Evolutionary conservation across 2,113 vertebrate species (phyloP), one percentile per base, ranked within the genome.

Genomic region (Labrus mixtus): DNA sequence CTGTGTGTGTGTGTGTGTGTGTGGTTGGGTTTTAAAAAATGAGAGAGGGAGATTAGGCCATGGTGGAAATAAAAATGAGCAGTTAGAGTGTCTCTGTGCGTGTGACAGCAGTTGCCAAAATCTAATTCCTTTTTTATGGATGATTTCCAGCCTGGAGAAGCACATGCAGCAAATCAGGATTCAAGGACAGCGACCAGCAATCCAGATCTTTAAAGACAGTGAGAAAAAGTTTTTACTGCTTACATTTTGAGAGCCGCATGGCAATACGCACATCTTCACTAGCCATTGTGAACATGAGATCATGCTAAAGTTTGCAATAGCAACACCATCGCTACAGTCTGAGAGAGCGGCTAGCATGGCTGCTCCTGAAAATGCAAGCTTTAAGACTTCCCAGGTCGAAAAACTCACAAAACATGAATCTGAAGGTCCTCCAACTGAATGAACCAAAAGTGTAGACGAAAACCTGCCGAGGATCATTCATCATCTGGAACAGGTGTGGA

Each of bases 101-200:
- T 80, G 74, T 58, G 86, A 75, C 59, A 62, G 67, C 25, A 60
- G 72, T 46, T 56, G 66, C 50, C 23, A 68, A 68, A 55, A 75
- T 82, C 58, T 70, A 61, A 83, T 71, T 82, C 64, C 51, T 58
- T 48, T 20, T 54, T 70, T 61, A 67, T 78, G 79, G 84, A 79
- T 57, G 68, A 62, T 73, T 82, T 72, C 76, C 71, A 84, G 72
- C 43, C 23, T n/a, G 36, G 57, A 80, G 70, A 68, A 86, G 70
- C 63, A 43, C 63, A 82, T 45, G 43, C 12, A 45, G 37, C 41
- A 8, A 23, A 54, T 72, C 72, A 58, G 56, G 53, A 82, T 68
- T 73, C 64, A 68, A 19, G 75, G 39, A 73, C 11, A 58, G 22
- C 11, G 48, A 48, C 8, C n/a, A 58, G 50, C 33, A 73, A 76